Conservation (phyloP, 2,888 invertebrate species). For the Drosophila koepferae region DNA sequence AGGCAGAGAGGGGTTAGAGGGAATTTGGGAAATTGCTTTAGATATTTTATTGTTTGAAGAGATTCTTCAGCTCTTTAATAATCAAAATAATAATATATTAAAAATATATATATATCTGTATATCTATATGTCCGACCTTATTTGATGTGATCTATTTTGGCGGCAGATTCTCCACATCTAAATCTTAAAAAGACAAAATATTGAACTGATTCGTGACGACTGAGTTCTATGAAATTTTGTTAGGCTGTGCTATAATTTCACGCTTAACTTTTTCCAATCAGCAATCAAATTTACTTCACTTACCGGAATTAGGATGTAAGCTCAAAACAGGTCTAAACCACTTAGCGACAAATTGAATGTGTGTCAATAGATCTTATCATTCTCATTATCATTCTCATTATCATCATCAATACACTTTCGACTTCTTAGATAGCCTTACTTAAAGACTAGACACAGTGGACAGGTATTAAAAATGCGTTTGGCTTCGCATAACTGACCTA, state of each 20-base stretch:
- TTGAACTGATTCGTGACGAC: background rate
- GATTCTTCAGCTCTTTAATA: no score
- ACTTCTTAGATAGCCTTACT: background rate
- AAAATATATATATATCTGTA: no score
- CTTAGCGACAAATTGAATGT: background rate
- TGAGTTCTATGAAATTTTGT: no score
- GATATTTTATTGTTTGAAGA: no score
- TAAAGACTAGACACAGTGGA: background rate
- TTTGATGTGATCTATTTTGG: background rate
- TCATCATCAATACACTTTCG: background rate
- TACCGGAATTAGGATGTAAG: background rate
- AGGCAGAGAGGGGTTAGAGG: no score
- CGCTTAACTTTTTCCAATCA: background rate
- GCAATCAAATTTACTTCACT: background rate
- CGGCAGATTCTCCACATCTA: background rate
- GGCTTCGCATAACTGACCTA: conserved; percentile 60
- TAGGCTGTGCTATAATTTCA: background rate
- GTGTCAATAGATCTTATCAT: background rate
- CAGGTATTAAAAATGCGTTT: conserved; percentile 21
- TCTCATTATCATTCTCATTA: background rate
- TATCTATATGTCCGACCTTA: no score
- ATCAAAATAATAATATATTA: no score
- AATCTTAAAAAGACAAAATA: no score
- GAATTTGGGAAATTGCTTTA: no score
- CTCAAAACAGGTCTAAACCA: background rate